Evolutionary conservation across 2,797 vertebrate genomes (phyloP), one percentile per base, ranked within the genome.

Genomic region (Dermochelys coriacea): DNA sequence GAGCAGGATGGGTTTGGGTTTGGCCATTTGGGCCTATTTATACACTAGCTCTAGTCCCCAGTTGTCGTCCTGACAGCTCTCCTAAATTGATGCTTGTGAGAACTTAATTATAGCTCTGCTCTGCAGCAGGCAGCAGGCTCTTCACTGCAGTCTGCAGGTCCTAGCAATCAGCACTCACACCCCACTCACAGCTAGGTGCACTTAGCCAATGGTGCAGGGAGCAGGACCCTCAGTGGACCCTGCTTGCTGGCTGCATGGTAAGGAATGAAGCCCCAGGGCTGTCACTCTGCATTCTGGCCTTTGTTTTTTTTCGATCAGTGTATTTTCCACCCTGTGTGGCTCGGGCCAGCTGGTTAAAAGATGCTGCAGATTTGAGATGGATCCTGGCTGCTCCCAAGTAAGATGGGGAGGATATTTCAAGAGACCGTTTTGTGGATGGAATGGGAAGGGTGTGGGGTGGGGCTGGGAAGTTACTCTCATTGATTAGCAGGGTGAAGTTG

Each of bases 81-180:
- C 79, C 78, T 3, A 23, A 82, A 86, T 3, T 84, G 95, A 94
- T 93, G 89, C 89, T 87, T 29, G 27, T 81, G 93, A 95, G 93
- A 96, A 97, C 94, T 96, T 96, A 93, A 96, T 97, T 91, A 85
- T 89, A 54, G 92, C 93, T 92, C 57, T 75, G 80, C 93, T 87
- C 95, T 97, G 97, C 97, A 57, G 98, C 94, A 89, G 75, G 93
- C 88, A 5, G 86, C 68, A 34, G 83, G 90, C 80, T 85, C 50
- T 88, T 31, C 31, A 37, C 95, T 97, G 97, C 97, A 90, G 97
- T 90, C 86, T 81, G 5, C 93, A 50, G 91, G 92, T 95, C 94
- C 80, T 31, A 68, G 55, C 88, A 71, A 34, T 31, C 82, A 23
- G 75, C 29, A 12, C 15, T 21, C 68, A 11, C 23, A 19, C 51